Percentiles rank a stretch among this genome's conserved stretches.
Evolutionary conservation across 2,888 invertebrate genomes (phyloP).

Genomic region (Apocheima hispidaria): DNA sequence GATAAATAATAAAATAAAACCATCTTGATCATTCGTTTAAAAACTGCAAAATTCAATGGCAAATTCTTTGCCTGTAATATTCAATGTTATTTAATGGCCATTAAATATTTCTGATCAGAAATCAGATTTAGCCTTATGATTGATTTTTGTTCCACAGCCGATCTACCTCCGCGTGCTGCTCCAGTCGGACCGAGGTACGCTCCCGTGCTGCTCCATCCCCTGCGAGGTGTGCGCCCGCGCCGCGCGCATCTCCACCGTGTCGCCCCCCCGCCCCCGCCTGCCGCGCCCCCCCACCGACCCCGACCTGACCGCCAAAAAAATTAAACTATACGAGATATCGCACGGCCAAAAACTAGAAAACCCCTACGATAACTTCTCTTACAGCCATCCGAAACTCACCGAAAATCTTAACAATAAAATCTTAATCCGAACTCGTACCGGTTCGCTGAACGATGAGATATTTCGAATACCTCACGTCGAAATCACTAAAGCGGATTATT

Average conservation of each 20-base stretch:
- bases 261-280: conserved; percentile 45
- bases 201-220: conserved; percentile 86
- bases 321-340: conserved; percentile 29
- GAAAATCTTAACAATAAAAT: conserved; percentile 48
- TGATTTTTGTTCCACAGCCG: conserved; percentile 85
- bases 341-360: neutral
- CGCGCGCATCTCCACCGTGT: conserved; percentile 48
- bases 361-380: conserved; percentile 36
- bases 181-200: conserved; percentile 91
- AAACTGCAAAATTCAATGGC: too few relatives aligned
- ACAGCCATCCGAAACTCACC: conserved; percentile 49
- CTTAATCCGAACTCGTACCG: conserved; percentile 64
- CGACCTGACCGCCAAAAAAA: conserved; percentile 55
- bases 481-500: conserved; percentile 81
- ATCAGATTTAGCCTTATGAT: too few relatives aligned
- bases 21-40: too few relatives aligned
- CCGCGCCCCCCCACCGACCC: conserved; percentile 65
- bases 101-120: too few relatives aligned
- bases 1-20: too few relatives aligned
- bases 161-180: conserved; percentile 91
- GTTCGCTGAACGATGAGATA: conserved; percentile 70
- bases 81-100: too few relatives aligned
- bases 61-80: too few relatives aligned
- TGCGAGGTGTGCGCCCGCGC: conserved; percentile 68
- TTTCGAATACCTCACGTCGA: conserved; percentile 78